Evolutionary conservation across 1,140 invertebrate genomes (phyloP).

Genomic region (Heliconius nattereri): DNA sequence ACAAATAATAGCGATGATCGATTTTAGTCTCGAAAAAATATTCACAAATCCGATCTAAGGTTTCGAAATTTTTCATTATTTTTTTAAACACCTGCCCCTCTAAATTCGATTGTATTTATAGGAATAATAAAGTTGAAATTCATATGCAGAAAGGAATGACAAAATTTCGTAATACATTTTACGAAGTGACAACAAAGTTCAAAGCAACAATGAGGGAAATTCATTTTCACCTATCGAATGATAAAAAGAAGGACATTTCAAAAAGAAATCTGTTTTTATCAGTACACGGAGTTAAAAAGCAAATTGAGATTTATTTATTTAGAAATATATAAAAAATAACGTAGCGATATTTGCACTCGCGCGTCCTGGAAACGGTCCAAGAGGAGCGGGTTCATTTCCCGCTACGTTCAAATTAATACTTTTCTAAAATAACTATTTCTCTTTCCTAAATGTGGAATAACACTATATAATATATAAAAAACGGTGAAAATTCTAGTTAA

Average conservation of each 20-base stretch:
- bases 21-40: constrained; percentile 28
- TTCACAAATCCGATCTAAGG: constrained; percentile 15
- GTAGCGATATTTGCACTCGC: no score
- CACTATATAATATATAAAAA: no score
- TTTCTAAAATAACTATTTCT: no score
- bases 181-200: constrained; percentile 43
- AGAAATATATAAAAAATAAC: no score
- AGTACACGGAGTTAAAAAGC: neutral
- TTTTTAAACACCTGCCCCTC: neutral
- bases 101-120: neutral
- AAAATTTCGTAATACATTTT: constrained; percentile 42
- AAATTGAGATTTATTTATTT: neutral
- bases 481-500: no score
- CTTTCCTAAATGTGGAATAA: no score
- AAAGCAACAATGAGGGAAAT: constrained; percentile 45
- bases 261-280: constrained; percentile 38
- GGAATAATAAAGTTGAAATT: constrained; percentile 23
- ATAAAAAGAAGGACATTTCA: constrained; percentile 37
- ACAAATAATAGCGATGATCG: constrained; percentile 13
- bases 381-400: no score
- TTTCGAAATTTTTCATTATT: constrained; percentile 13
- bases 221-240: constrained; percentile 49
- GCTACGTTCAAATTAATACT: no score
- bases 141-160: constrained; percentile 5
- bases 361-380: no score